Percentiles rank a stretch among this genome's conserved stretches.
These are phyloP conservation scores for Pristiophorus japonicus DNA, from an alignment of 2,113 vertebrate species.

Conservation along the genomic window DNA sequence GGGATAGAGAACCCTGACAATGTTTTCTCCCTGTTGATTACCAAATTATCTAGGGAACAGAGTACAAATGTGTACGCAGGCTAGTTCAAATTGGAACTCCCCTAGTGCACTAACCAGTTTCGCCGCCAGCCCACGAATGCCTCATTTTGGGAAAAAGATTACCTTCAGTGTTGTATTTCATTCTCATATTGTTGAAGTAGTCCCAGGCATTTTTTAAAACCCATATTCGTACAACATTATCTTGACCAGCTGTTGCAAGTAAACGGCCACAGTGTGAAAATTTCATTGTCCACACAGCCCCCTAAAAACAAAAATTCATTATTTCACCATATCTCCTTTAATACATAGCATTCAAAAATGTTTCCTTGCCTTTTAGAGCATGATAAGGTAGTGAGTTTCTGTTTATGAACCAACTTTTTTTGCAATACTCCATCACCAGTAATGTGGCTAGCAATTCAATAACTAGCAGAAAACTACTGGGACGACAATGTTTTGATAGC, in stretches of 20 bases:
- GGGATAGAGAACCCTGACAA: neutral
- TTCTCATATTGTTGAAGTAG: conserved; percentile 97
- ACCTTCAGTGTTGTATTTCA: conserved; percentile 99
- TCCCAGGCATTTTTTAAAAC: conserved; percentile 93
- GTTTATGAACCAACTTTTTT: neutral
- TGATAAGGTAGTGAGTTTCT: neutral
- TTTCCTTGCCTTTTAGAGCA: neutral
- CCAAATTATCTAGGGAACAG: neutral
- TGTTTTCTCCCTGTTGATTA: neutral
- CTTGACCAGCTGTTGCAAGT: conserved; percentile 89
- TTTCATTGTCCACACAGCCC: conserved; percentile 99
- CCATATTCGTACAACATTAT: conserved; percentile 96
- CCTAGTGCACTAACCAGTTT: neutral
- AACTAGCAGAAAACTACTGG: neutral
- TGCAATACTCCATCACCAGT: neutral
- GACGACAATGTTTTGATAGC: too few species aligned
- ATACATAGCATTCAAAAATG: neutral
- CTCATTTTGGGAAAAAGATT: conserved; percentile 35
- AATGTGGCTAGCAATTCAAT: neutral
- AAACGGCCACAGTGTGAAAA: conserved; percentile 94
- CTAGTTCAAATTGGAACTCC: neutral
- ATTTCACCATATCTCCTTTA: neutral
- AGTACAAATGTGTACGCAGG: neutral
- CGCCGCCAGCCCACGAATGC: too few species aligned
- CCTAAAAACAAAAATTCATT: conserved; percentile 56